A percentile compares a stretch with the other conserved stretches of the same genome.
phyloP scores from a whole-genome alignment of 2,888 invertebrate species.

The Plebejus anna region DNA sequence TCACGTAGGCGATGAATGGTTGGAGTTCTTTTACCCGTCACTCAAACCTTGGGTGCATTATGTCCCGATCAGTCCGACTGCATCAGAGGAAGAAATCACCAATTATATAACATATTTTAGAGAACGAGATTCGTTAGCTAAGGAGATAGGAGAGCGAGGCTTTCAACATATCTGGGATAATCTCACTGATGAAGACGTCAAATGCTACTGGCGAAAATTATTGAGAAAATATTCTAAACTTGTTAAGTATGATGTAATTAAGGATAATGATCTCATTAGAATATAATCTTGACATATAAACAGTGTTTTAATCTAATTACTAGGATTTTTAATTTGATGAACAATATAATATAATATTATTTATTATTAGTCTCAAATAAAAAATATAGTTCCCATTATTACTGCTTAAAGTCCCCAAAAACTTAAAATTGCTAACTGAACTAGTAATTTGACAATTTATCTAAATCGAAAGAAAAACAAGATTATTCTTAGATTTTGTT shows the following conservation, averaged over 20 bases:
- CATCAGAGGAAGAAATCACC: slow-evolving; percentile 84
- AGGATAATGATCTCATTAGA: slow-evolving; percentile 80
- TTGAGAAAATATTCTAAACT: slow-evolving; percentile 87
- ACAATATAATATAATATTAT: too few species aligned
- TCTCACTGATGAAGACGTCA: slow-evolving; percentile 88
- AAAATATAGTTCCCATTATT: too few species aligned
- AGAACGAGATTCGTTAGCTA: slow-evolving; percentile 85
- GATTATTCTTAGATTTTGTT: not conserved
- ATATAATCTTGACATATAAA: slow-evolving; percentile 45
- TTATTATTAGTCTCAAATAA: too few species aligned
- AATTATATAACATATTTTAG: slow-evolving; percentile 87
- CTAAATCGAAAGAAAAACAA: not conserved
- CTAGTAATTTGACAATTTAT: not conserved
- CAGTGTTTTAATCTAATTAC: not conserved
- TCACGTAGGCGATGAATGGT: slow-evolving; percentile 96
- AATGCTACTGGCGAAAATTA: slow-evolving; percentile 92
- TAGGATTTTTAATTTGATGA: not conserved
- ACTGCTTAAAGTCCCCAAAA: too few species aligned
- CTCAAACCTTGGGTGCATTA: slow-evolving; percentile 98
- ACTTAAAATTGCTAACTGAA: too few species aligned
- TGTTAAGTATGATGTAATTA: slow-evolving; percentile 82
- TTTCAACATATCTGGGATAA: slow-evolving; percentile 90
- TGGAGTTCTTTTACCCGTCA: slow-evolving; percentile 95
- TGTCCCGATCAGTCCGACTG: slow-evolving; percentile 86
- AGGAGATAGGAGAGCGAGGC: slow-evolving; percentile 90